Conservation (phyloP, 2,113 vertebrate species). For the Lontra canadensis region DNA sequence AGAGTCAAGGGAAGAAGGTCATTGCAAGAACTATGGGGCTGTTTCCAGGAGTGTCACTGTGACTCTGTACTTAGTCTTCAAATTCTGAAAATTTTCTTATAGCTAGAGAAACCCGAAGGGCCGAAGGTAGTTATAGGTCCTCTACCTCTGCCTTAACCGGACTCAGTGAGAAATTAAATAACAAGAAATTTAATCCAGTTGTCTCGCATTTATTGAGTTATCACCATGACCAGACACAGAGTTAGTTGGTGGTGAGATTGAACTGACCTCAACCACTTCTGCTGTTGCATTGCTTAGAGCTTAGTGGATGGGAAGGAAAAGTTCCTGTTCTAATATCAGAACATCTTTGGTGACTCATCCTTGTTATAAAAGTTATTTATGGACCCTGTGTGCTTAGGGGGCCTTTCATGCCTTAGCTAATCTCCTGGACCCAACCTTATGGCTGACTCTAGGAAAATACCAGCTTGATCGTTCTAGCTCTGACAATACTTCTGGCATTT, state of each 20-base stretch:
- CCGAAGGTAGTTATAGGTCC: not conserved
- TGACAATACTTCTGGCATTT: not conserved
- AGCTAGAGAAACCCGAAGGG: not conserved
- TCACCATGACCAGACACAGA: not conserved
- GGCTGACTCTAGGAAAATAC: not conserved
- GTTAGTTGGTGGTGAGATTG: not conserved
- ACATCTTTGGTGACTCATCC: not conserved
- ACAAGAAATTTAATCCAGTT: not conserved
- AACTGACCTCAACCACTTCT: not conserved
- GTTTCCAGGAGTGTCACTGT: not conserved
- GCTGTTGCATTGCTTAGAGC: not conserved
- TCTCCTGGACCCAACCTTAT: not conserved
- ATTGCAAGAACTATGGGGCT: not conserved
- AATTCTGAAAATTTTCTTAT: constrained; percentile 7
- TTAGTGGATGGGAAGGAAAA: not conserved
- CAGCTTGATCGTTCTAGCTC: not conserved
- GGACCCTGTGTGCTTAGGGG: not conserved
- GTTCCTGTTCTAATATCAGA: not conserved
- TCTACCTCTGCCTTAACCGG: not conserved
- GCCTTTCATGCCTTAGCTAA: not conserved
- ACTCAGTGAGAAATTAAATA: not conserved
- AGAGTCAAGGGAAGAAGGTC: not conserved
- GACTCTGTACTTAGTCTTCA: not conserved
- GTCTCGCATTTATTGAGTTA: not conserved
- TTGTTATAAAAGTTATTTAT: not conserved